Conservation (phyloP, 2,797 vertebrate genomes). For the Enteromius unitaeniatus region DNA sequence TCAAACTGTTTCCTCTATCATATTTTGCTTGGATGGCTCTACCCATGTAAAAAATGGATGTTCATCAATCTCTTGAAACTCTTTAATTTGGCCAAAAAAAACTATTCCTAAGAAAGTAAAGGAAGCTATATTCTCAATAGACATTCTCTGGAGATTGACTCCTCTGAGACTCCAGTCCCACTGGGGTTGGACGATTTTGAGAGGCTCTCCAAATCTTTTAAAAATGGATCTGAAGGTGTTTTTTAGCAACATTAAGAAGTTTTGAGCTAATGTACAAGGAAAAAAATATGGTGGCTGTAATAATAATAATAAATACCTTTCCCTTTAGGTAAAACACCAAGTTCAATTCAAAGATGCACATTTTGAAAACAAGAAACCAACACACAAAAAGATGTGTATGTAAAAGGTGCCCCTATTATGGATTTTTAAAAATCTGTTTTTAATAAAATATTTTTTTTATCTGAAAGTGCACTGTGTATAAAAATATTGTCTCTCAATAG, state of each 20-base stretch:
- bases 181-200: neutral
- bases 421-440: too few relatives aligned
- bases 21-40: neutral
- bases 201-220: neutral
- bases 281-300: neutral
- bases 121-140: conserved; percentile 48
- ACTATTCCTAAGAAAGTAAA: neutral
- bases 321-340: neutral
- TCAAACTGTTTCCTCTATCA: neutral
- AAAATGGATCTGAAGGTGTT: neutral
- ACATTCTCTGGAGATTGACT: conserved; percentile 1
- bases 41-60: neutral
- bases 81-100: neutral
- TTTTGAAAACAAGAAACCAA: neutral
- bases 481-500: too few relatives aligned
- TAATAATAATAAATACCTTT: neutral
- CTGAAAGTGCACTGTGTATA: too few relatives aligned
- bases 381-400: neutral
- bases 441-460: too few relatives aligned
- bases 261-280: neutral
- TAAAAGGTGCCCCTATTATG: too few relatives aligned
- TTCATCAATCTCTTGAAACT: neutral
- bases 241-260: neutral
- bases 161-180: neutral
- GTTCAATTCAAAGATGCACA: neutral